Base-by-base conservation (phyloP, 1,140 invertebrate genomes). In the Nylanderia fulva region DNA sequence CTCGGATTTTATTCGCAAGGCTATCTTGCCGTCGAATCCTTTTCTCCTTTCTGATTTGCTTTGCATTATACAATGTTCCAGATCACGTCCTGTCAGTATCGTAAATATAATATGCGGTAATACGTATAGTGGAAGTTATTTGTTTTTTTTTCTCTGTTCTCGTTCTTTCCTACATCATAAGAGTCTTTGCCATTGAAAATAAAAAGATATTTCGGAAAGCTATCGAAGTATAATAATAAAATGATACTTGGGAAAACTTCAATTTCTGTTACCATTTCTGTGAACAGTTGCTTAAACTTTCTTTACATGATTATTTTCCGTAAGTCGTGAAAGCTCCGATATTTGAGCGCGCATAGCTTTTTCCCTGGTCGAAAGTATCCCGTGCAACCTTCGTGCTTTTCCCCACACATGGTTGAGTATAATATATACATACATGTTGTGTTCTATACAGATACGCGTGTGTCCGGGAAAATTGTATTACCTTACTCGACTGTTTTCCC, bases 401-500 rank as follows among this genome's bases (percentile, higher is more conserved):
- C 18, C 18, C 11, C 39, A 24, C 27, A 58, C 11, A 11, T 54
- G 64, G 75, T 48, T n/a, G 21, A 61, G 9, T 75, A 42, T 45
- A n/a, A 21, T 33, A 76, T 45, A 29, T 33, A 48, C 15, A 18
- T 48, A 6, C 15, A 48, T 48, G 45, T 48, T 48, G 15, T 18
- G 18, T 7, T 69, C 29, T 48, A 66, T 60, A 18, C 18, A 58
- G 68, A 84, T 64, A 72, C 36, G 60, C 60, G 36, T 74, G 71
- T 77, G 72, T n/a, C 54, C 68, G 27, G 60, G 66, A 66, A 77
- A 66, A 45, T 66, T 36, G 42, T 33, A 76, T 88, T 82, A 88
- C 39, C 58, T 74, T 29, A 61, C 75, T 27, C 76, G 60, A 85
- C 21, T 66, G 63, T 86, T 89, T 89, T 85, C 85, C 86, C 64